phyloP scores from a whole-genome alignment of 2,888 invertebrate species.

The Schizaphis graminum region DNA sequence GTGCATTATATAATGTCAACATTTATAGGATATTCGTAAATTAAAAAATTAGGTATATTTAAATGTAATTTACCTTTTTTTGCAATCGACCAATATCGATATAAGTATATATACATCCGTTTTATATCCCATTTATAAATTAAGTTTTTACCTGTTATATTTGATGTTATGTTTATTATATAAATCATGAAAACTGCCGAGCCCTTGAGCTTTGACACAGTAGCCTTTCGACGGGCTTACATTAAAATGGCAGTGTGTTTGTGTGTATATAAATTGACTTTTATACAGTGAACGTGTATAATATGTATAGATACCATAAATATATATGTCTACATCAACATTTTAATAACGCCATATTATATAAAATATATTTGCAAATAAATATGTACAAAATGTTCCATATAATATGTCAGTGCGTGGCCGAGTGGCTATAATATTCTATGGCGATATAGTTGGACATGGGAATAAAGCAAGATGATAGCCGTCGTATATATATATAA shows the following conservation, averaged over 20 bases:
- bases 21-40: no score
- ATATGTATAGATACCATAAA: neutral
- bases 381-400: neutral
- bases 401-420: neutral
- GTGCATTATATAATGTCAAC: no score
- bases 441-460: neutral
- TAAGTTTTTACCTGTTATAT: neutral
- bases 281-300: neutral
- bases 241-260: neutral
- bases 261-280: neutral
- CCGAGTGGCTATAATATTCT: neutral
- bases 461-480: neutral
- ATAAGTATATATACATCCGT: neutral
- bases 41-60: no score
- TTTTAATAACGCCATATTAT: neutral
- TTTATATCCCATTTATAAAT: neutral
- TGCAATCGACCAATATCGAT: neutral
- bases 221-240: constrained; percentile 1
- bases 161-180: neutral
- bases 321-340: neutral
- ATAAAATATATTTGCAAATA: neutral
- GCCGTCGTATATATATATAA: neutral
- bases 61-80: no score
- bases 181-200: neutral
- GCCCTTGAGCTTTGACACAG: constrained; percentile 34